Percentiles rank a stretch among this genome's conserved stretches.
phyloP scores from a whole-genome alignment of 2,113 vertebrate species.

The Leucoraja erinaceus region DNA sequence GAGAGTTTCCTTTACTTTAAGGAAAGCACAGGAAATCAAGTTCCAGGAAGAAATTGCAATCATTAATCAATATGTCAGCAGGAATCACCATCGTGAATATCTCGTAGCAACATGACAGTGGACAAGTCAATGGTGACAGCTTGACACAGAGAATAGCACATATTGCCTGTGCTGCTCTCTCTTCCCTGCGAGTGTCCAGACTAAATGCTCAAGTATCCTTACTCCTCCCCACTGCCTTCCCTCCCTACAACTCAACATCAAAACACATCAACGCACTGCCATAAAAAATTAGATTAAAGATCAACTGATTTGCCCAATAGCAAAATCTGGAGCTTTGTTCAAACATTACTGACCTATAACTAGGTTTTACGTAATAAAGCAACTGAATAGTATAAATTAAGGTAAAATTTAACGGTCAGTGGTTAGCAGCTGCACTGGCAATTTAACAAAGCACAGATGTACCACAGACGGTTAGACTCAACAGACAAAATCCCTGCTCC shows the following conservation, averaged over 20 bases:
- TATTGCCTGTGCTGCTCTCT: background rate
- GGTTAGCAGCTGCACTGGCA: background rate
- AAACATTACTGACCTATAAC: background rate
- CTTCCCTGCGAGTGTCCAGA: background rate
- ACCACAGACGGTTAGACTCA: background rate
- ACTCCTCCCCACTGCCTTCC: background rate
- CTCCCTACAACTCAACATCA: background rate
- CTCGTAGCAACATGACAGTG: background rate
- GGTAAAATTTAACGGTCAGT: background rate
- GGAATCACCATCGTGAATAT: background rate
- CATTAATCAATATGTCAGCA: background rate
- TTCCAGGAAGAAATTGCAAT: background rate
- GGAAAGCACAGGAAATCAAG: constrained; percentile 2
- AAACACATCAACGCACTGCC: background rate
- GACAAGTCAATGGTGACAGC: background rate
- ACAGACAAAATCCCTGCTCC: constrained; percentile 10
- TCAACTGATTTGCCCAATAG: constrained; percentile 16
- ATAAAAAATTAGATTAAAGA: background rate
- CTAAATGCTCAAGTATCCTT: background rate
- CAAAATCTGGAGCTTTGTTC: constrained; percentile 14
- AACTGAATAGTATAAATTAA: background rate
- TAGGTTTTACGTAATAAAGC: background rate
- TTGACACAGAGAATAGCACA: background rate
- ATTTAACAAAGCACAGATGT: constrained; percentile 7
- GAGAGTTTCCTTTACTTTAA: background rate